Evolutionary conservation across 2,888 invertebrate species (phyloP).

Genomic region (Cacoxenus indagator): DNA sequence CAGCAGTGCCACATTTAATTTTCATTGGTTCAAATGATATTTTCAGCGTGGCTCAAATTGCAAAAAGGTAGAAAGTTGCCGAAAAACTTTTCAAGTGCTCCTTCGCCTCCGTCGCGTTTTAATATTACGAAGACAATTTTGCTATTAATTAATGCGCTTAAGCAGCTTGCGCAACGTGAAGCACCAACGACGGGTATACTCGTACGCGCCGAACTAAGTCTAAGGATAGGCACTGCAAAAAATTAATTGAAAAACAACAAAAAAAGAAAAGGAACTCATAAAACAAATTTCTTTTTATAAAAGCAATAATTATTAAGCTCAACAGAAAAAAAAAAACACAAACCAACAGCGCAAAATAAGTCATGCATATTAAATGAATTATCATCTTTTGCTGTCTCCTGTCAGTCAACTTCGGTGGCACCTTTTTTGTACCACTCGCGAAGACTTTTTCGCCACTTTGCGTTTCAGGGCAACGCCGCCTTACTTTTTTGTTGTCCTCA

Average conservation of each 20-base stretch:
- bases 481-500: background rate
- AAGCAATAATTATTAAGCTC: conserved; percentile 22
- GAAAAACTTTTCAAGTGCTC: conserved; percentile 22
- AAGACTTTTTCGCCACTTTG: conserved; percentile 14
- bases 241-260: background rate
- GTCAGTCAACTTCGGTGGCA: background rate
- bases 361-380: conserved; percentile 52
- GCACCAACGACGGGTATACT: background rate
- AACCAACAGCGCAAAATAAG: conserved; percentile 34
- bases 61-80: conserved; percentile 9
- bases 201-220: background rate
- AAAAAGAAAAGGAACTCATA: background rate
- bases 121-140: conserved; percentile 12
- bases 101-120: background rate
- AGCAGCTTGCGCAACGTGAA: conserved; percentile 3
- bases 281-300: conserved; percentile 6
- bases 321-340: conserved; percentile 16
- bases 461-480: background rate
- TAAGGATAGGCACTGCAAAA: background rate
- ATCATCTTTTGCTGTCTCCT: conserved; percentile 7
- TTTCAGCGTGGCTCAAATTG: conserved; percentile 17
- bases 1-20: conserved; percentile 12
- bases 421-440: background rate
- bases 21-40: conserved; percentile 22
- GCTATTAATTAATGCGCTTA: conserved; percentile 20